Base-by-base conservation (phyloP, 2,797 vertebrate species). In the Myripristis jacobus region DNA sequence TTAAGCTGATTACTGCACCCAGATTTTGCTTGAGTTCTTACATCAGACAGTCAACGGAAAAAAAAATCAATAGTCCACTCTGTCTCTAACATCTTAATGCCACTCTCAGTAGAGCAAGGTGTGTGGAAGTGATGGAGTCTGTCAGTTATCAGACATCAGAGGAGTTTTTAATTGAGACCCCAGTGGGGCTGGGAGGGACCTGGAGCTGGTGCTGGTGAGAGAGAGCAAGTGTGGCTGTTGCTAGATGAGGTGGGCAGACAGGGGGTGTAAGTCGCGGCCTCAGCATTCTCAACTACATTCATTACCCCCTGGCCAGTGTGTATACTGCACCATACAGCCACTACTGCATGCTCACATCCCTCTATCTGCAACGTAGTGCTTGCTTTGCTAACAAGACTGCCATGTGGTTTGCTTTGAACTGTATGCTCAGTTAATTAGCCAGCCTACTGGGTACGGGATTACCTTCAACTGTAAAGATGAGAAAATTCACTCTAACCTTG, bases 81-180 rank as follows among this genome's bases (percentile, higher is more conserved):
- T 90, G 84, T 85, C 84, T 91, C 86, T 80, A 79, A 92, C 91
- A 90, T 93, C 92, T 93, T 94, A 93, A 93, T 93, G 90, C 88
- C 87, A 85, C 85, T 83, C 79, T 83, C 84, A 54, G 78, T 73
- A 78, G 78, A 89, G 86, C 86, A 78, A 81, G 80, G 78, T 82
- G 90, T 87, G 85, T 78, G 73, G 88, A 88, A 79, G 84, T 92
- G 91, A 93, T 91, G 86, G 88, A 92, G 87, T 89, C 84, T 91
- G 90, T 93, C 92, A 88, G 87, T 90, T 88, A 83, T 87, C 82
- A 86, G 87, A 91, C 89, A 90, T 91, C 89, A 89, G 90, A 90
- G 83, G 87, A 81, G 84, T 82, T 93, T 92, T 90, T 90, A 93
- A 92, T 92, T 87, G 89, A 90, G 78, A 85, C 81, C 84, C 81